A percentile compares a stretch with the other conserved stretches of the same genome.
Conservation (phyloP, 1,140 invertebrate genomes). For the Drosophila persimilis region DNA sequence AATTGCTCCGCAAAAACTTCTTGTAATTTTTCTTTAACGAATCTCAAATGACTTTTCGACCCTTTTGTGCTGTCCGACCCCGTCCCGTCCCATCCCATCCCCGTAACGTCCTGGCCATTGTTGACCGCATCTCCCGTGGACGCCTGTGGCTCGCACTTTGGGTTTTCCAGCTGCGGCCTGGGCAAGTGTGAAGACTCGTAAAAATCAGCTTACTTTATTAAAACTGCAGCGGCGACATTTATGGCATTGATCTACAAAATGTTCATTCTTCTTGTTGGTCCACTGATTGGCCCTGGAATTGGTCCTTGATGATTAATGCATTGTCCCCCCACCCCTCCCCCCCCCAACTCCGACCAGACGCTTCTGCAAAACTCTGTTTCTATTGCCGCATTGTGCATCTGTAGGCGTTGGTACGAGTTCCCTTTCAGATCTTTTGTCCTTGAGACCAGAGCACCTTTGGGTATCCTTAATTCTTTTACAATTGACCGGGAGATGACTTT, state of each 20-base stretch:
- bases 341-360: background rate
- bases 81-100: background rate
- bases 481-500: slow-evolving; percentile 69
- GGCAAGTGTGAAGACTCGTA: slow-evolving; percentile 33
- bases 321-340: background rate
- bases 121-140: slow-evolving; percentile 35
- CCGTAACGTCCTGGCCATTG: slow-evolving; percentile 29
- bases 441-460: slow-evolving; percentile 49
- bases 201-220: slow-evolving; percentile 46
- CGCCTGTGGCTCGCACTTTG: slow-evolving; percentile 24
- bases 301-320: slow-evolving; percentile 61
- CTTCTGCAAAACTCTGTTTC: slow-evolving; percentile 60
- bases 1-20: slow-evolving; percentile 77
- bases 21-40: slow-evolving; percentile 77
- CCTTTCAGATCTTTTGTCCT: slow-evolving; percentile 58
- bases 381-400: slow-evolving; percentile 66
- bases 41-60: slow-evolving; percentile 72
- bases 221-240: slow-evolving; percentile 61
- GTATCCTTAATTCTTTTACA: slow-evolving; percentile 57
- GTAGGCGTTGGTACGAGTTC: slow-evolving; percentile 55
- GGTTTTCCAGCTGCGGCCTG: slow-evolving; percentile 22
- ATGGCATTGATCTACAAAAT: slow-evolving; percentile 55
- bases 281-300: slow-evolving; percentile 42
- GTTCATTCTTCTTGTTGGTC: slow-evolving; percentile 32
- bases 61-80: slow-evolving; percentile 27